These are phyloP conservation scores for Vannuccia rotundouncinata DNA, from an alignment of 2,888 invertebrate species.

Conservation along the genomic window DNA sequence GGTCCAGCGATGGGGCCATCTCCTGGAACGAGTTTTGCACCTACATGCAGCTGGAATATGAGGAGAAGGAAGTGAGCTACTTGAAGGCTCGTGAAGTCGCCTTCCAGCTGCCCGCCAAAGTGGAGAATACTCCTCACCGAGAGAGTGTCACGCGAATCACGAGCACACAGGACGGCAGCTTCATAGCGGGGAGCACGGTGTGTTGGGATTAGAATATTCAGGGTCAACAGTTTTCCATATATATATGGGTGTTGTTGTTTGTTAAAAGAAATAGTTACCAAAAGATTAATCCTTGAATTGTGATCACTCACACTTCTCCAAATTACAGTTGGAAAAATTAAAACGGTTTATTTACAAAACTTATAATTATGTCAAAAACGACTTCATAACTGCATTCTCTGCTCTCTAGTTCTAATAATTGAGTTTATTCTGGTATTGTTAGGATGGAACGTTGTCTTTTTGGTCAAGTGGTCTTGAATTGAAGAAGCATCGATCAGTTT, in stretches of 20 bases:
- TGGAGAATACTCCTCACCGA: constrained; percentile 52
- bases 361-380: no score
- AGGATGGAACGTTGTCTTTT: constrained; percentile 56
- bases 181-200: constrained; percentile 50
- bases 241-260: no score
- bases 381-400: no score
- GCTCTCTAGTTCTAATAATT: no score
- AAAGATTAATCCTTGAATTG: no score
- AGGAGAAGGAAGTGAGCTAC: constrained; percentile 55
- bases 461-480: constrained; percentile 50
- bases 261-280: no score
- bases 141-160: constrained; percentile 52
- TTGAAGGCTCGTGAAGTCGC: constrained; percentile 49
- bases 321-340: no score
- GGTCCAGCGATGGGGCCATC: constrained; percentile 54
- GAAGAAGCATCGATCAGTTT: constrained; percentile 49
- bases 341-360: no score
- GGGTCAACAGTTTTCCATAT: no score
- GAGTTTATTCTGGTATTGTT: no score
- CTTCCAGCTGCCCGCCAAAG: constrained; percentile 53
- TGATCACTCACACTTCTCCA: no score
- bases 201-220: background rate
- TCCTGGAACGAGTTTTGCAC: constrained; percentile 58
- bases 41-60: constrained; percentile 57
- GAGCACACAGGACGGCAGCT: constrained; percentile 51